Conservation (phyloP, 2,888 invertebrate species). For the Limnephilus lunatus region DNA sequence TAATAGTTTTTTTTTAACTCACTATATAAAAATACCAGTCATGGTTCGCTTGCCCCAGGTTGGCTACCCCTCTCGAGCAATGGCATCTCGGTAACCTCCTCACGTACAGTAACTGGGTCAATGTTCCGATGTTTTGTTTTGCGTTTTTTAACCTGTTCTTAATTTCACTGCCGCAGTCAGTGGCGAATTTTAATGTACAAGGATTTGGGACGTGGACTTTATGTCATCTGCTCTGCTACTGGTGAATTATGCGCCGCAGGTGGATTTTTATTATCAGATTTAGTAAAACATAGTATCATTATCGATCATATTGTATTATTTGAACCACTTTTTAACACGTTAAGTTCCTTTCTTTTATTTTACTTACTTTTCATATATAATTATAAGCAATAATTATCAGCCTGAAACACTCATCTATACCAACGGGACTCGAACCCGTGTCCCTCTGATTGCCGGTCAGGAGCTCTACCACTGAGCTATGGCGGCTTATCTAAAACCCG, state of each 20-base stretch:
- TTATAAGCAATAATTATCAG: too few species aligned
- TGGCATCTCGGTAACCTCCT: not conserved
- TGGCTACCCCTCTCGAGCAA: not conserved
- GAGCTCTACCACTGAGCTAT: too few species aligned
- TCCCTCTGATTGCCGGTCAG: too few species aligned
- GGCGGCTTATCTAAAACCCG: too few species aligned
- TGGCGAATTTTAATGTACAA: not conserved
- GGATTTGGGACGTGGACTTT: not conserved
- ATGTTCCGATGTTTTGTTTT: conserved; percentile 17
- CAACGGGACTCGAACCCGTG: too few species aligned
- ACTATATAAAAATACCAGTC: not conserved
- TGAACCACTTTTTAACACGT: too few species aligned
- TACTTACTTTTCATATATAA: too few species aligned
- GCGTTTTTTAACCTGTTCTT: conserved; percentile 20
- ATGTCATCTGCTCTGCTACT: not conserved
- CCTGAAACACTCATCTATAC: too few species aligned
- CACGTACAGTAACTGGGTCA: conserved; percentile 12
- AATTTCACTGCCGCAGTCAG: conserved; percentile 7
- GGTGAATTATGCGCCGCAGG: not conserved
- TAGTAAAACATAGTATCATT: not conserved
- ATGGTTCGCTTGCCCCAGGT: not conserved
- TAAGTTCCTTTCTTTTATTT: too few species aligned
- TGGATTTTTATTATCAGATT: not conserved
- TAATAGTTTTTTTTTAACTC: too few species aligned
- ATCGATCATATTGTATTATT: too few species aligned